Evolutionary conservation across 2,113 vertebrate genomes (phyloP), one percentile per base, ranked within the genome.

Genomic region (Himantopus leucocephalus): DNA sequence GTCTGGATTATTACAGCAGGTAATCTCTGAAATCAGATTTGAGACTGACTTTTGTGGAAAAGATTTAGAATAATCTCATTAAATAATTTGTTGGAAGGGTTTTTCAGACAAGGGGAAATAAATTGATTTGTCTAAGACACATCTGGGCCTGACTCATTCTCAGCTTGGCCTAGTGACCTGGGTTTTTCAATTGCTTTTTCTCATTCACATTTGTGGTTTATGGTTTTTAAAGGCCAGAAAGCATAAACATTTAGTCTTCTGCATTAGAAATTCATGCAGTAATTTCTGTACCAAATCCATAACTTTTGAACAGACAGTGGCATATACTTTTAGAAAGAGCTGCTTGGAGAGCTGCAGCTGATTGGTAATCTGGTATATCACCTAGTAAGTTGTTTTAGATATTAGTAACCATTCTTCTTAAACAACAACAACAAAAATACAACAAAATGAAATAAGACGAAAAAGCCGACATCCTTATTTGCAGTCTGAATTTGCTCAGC

Each of bases 31-130:
- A 95, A 95, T 90, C 71, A 97, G 81, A 83, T 92, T 95, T 88
- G n/a, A 92, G 56, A 20, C 39, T 84, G 82, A 84, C 79, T 96
- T 95, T 67, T 80, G 68, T 87, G 76, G 71, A 60, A 94, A 96
- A 93, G 79, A 84, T 80, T 96, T 94, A 87, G 68, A 78, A 71
- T 94, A 95, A 96, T 95, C 88, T 91, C 43, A 90, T 96, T 94
- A 95, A 96, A 82, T 91, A 90, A 95, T 95, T 92, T 95, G 89
- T 92, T 13, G 1, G n/a, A 76, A 70, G 21, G 77, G 66, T 62
- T 86, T 91, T 95, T 68, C 77, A 83, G 89, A 79, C 84, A 85
- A 45, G 37, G 26, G 34, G 15, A 95, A 95, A 88, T 50, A 93
- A 96, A 96, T 85, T 92, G 81, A 67, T 92, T 92, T 91, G 59